phyloP scores from a whole-genome alignment of 2,888 invertebrate species.

The Flabesymbios commensalis region DNA sequence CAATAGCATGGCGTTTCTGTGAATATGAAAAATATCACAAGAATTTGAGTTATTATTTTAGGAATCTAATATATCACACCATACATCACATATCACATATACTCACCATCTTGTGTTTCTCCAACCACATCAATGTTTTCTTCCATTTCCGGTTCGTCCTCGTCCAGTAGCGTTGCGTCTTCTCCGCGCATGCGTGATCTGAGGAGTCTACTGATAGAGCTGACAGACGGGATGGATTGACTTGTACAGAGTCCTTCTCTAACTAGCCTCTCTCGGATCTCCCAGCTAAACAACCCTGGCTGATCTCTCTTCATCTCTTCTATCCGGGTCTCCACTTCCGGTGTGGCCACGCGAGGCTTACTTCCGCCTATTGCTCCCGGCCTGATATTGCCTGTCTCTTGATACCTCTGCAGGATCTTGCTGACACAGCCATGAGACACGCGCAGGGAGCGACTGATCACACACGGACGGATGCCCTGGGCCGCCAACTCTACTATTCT shows the following conservation, averaged over 20 bases:
- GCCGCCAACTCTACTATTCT: slow-evolving; percentile 97
- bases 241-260: slow-evolving; percentile 84
- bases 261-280: slow-evolving; percentile 75
- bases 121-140: no score
- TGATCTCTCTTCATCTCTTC: slow-evolving; percentile 89
- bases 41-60: no score
- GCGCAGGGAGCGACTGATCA: slow-evolving; percentile 87
- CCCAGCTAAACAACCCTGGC: slow-evolving; percentile 84
- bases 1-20: no score
- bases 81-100: no score
- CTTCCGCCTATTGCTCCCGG: slow-evolving; percentile 80
- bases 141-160: no score
- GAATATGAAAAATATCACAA: no score
- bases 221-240: slow-evolving; percentile 87
- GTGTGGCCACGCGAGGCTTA: slow-evolving; percentile 90
- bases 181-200: neutral
- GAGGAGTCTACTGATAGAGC: slow-evolving; percentile 89
- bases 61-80: no score
- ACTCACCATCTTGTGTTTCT: no score
- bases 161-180: no score
- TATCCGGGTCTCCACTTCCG: slow-evolving; percentile 88
- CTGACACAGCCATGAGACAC: slow-evolving; percentile 99
- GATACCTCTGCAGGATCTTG: slow-evolving; percentile 74
- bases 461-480: slow-evolving; percentile 90
- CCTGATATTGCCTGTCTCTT: slow-evolving; percentile 86